Conservation (phyloP, 2,113 vertebrate genomes). For the Dunckerocampus dactyliophorus region DNA sequence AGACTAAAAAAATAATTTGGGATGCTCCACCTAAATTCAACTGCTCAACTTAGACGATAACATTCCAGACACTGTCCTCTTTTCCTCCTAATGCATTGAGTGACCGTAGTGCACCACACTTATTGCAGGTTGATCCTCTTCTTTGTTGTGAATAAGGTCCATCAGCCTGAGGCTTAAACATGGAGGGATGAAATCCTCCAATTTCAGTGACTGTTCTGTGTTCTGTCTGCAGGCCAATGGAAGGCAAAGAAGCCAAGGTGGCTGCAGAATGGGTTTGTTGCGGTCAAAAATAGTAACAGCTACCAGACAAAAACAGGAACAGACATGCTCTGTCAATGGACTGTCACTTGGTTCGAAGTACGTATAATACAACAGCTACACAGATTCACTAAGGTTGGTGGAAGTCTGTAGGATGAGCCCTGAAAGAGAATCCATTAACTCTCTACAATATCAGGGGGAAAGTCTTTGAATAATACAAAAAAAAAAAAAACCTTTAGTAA, state of each 20-base stretch:
- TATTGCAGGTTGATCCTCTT: slow-evolving; percentile 53
- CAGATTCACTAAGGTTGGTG: not conserved
- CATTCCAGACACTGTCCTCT: slow-evolving; percentile 16
- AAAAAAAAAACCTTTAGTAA: no score
- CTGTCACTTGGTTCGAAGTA: not conserved
- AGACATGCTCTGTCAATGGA: not conserved
- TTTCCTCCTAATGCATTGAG: slow-evolving; percentile 15
- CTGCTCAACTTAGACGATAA: slow-evolving; percentile 17
- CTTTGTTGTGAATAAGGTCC: slow-evolving; percentile 56
- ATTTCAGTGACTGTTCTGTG: slow-evolving; percentile 43
- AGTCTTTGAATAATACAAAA: no score
- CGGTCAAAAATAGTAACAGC: slow-evolving; percentile 32
- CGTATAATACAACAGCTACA: not conserved
- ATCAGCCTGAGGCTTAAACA: slow-evolving; percentile 46
- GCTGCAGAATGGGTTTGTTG: slow-evolving; percentile 32
- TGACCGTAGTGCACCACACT: slow-evolving; percentile 27
- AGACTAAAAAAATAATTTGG: not conserved
- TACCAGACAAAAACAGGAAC: slow-evolving; percentile 2
- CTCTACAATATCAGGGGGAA: not conserved
- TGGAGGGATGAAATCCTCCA: slow-evolving; percentile 44
- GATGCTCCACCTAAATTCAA: slow-evolving; percentile 1
- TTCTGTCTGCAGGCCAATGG: slow-evolving; percentile 42
- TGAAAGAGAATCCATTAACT: not conserved
- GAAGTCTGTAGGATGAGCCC: not conserved
- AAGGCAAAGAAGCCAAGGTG: slow-evolving; percentile 46